Base-by-base conservation (phyloP, 2,888 invertebrate genomes). In the Fragum sueziense region DNA sequence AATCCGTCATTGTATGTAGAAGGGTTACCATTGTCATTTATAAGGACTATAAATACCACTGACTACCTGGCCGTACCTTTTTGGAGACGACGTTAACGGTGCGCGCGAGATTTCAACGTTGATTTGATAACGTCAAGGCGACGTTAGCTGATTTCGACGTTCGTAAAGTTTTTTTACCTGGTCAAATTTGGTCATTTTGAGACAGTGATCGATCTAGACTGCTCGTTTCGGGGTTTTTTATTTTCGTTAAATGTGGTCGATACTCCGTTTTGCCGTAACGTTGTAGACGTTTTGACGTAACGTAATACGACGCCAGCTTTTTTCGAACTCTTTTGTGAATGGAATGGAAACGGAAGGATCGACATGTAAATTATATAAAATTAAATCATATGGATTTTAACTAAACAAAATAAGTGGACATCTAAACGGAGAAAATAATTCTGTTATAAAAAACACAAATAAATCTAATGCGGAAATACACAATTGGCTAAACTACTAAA, bases 11-110 rank as follows among this genome's bases (percentile, higher is more conserved):
- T n/a, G n/a, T n/a, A n/a, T n/a, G n/a, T n/a, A n/a, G n/a, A n/a
- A n/a, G n/a, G n/a, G n/a, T n/a, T n/a, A n/a, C n/a, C n/a, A n/a
- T n/a, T n/a, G n/a, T n/a, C n/a, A n/a, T n/a, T n/a, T n/a, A n/a
- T n/a, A n/a, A n/a, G 29, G 37, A 22, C 37, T 62, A 62, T 62
- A 62, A 62, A 62, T 33, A 62, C 62, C 62, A 33, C 37, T 62
- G 62, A 37, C 62, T 62, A 62, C 62, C 22, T 22, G 20, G 25
- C 27, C 22, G 33, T 62, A 6, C 34, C 34, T 62, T 22, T 59
- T 27, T 3, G 62, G 62, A 62, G 62, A 62, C 62, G 22, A 7
- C 9, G 27, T 14, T 62, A 27, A 37, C 62, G 62, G 33, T 11
- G 37, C 20, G 9, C 11, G 22, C 37, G 62, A 62, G 33, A 34